These are phyloP conservation scores for Athalia rosae DNA, from an alignment of 2,888 invertebrate genomes.

Conservation along the genomic window DNA sequence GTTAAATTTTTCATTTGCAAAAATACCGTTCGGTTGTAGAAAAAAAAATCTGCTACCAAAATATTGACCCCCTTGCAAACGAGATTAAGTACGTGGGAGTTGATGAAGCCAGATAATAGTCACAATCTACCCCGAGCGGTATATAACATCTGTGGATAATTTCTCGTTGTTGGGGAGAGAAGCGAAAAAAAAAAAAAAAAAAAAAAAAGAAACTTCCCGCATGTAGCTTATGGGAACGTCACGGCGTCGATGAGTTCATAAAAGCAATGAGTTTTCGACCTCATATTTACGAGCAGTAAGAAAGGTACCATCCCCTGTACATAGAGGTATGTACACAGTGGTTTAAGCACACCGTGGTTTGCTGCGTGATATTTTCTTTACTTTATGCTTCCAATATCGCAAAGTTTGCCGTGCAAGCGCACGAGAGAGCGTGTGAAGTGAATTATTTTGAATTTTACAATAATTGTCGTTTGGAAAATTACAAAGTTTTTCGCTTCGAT, in stretches of 20 bases:
- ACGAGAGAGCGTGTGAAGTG: not conserved
- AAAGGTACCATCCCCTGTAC: slow-evolving; percentile 14
- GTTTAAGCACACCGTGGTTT: slow-evolving; percentile 1
- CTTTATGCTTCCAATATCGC: slow-evolving; percentile 3
- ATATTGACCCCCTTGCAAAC: no score
- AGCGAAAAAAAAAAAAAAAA: not conserved
- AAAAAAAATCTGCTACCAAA: no score
- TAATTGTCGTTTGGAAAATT: slow-evolving; percentile 1
- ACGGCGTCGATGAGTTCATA: slow-evolving; percentile 32
- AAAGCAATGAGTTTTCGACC: slow-evolving; percentile 25
- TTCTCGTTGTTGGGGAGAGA: no score
- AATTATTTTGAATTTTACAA: not conserved
- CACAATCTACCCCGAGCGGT: no score
- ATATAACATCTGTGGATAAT: no score
- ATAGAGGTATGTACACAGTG: not conserved
- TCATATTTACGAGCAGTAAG: slow-evolving; percentile 27
- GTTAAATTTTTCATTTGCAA: no score
- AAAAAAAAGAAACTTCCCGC: not conserved
- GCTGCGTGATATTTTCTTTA: not conserved
- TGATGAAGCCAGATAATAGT: no score
- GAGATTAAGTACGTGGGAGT: no score
- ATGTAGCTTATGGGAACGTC: not conserved
- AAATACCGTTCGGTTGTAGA: no score
- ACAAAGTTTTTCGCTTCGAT: not conserved
- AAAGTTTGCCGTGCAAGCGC: no score